phyloP scores from a whole-genome alignment of 2,113 vertebrate genomes.

The Maccullochella peelii region DNA sequence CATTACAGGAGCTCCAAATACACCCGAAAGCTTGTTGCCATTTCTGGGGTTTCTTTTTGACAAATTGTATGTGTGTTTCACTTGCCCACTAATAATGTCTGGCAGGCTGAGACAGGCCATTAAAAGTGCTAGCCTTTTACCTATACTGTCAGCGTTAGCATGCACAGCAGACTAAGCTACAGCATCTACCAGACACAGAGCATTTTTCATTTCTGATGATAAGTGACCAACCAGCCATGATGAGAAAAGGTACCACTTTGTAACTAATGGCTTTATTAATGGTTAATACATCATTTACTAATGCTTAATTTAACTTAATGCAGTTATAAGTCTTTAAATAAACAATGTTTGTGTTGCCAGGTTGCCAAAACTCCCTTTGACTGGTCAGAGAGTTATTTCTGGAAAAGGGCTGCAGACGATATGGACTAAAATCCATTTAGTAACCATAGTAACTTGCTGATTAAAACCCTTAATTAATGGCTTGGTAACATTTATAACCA shows the following conservation, averaged over 20 bases:
- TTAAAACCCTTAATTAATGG: background rate
- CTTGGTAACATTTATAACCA: background rate
- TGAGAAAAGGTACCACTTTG: background rate
- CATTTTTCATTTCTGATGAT: background rate
- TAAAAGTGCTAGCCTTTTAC: background rate
- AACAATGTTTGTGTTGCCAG: background rate
- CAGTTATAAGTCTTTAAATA: background rate
- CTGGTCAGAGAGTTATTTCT: background rate
- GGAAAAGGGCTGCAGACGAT: background rate
- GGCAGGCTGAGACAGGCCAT: background rate
- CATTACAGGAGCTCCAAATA: background rate
- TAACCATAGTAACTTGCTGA: background rate
- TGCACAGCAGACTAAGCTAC: slow-evolving; percentile 19
- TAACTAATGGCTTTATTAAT: background rate
- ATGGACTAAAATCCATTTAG: background rate
- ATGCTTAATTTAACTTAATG: background rate
- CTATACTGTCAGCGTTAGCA: background rate
- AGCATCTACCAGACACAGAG: slow-evolving; percentile 8
- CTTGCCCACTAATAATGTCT: background rate
- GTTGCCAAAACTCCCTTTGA: background rate
- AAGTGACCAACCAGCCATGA: background rate
- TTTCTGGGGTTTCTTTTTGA: no score
- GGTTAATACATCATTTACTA: background rate
- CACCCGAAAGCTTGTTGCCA: background rate
- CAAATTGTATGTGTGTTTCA: no score